Evolutionary conservation across 2,113 vertebrate species (phyloP).

Genomic region (Turdus rufiventris): DNA sequence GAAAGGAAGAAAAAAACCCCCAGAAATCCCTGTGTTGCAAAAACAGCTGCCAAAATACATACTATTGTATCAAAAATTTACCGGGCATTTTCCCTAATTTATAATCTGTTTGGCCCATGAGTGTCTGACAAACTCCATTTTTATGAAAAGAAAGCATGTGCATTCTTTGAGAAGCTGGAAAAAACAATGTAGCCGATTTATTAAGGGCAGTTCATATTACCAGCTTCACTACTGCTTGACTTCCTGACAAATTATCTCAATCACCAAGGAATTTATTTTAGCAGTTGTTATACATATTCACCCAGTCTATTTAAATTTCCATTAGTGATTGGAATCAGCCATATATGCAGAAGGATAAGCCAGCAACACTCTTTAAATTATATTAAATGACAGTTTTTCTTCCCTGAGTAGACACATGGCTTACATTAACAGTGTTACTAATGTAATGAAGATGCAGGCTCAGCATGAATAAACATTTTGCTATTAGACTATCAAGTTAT

Average conservation of each 20-base stretch:
- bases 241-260: background rate
- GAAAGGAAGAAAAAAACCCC: rapidly evolving
- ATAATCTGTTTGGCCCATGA: background rate
- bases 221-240: background rate
- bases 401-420: background rate
- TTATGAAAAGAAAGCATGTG: background rate
- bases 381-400: background rate
- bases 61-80: background rate
- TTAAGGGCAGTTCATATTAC: background rate
- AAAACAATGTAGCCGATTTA: background rate
- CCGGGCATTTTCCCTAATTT: background rate
- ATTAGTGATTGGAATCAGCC: background rate
- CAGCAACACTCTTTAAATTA: background rate
- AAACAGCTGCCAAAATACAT: background rate
- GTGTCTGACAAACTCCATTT: background rate
- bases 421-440: background rate
- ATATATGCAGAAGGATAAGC: background rate
- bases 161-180: background rate
- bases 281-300: background rate
- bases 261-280: background rate
- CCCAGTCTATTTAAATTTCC: background rate
- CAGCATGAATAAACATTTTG: background rate
- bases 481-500: background rate
- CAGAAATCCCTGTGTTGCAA: background rate
- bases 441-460: background rate